phyloP scores from a whole-genome alignment of 2,113 vertebrate genomes.

The Phocoena phocoena region DNA sequence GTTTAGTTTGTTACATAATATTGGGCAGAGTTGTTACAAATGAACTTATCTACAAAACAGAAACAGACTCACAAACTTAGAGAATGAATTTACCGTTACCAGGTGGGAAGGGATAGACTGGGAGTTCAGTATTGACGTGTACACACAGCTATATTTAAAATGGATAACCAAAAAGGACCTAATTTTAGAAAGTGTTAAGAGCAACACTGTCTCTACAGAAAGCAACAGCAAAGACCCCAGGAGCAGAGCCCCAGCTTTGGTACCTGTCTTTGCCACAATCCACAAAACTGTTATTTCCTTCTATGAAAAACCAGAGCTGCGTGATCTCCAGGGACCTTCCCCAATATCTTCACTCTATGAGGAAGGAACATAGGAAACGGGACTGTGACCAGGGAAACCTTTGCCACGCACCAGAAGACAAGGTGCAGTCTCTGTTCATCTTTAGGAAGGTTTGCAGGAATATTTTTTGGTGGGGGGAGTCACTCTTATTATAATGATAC shows the following conservation, averaged over 20 bases:
- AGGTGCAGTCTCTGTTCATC: background rate
- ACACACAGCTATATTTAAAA: background rate
- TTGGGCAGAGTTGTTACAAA: background rate
- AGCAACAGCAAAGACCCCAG: fast-evolving
- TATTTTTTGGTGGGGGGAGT: background rate
- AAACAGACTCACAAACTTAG: background rate
- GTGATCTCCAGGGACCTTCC: background rate
- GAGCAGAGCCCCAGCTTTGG: background rate
- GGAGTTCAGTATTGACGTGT: background rate
- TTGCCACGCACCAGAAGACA: background rate
- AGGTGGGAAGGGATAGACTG: background rate
- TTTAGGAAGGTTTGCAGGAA: background rate
- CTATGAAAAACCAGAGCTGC: background rate
- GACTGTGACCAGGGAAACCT: background rate
- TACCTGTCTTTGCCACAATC: background rate
- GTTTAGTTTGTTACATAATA: background rate
- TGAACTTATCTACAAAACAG: background rate
- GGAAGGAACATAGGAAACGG: background rate
- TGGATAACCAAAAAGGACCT: background rate
- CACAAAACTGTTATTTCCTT: background rate
- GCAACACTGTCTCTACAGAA: background rate
- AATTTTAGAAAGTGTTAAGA: background rate
- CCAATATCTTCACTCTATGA: fast-evolving
- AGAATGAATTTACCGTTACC: background rate
- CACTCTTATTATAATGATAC: background rate